A percentile compares a stretch with the other conserved stretches of the same genome.
phyloP scores from a whole-genome alignment of 2,113 vertebrate genomes.

The Gila orcuttii region DNA sequence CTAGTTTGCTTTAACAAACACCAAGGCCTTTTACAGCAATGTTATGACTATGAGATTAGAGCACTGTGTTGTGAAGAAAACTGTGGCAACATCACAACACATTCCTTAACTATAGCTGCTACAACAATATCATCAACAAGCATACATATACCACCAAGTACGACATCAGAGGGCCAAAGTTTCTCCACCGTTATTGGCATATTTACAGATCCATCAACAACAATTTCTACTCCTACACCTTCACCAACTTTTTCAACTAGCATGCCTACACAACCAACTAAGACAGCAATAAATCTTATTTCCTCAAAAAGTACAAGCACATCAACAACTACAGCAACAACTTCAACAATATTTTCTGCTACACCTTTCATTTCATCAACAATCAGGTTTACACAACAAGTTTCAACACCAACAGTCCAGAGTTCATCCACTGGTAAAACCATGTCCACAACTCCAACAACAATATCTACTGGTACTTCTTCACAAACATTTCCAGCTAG shows the following conservation, averaged over 20 bases:
- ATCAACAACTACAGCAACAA: background rate
- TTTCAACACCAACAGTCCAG: background rate
- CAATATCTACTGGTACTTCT: background rate
- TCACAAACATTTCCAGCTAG: background rate
- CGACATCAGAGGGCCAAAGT: background rate
- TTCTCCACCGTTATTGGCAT: background rate
- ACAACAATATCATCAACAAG: background rate
- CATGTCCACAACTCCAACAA: background rate
- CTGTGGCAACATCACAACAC: background rate
- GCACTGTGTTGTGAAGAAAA: conserved; percentile 23
- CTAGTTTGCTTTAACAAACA: conserved; percentile 63
- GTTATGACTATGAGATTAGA: conserved; percentile 57
- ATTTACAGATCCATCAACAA: background rate
- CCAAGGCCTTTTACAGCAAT: conserved; percentile 47
- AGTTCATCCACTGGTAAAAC: background rate
- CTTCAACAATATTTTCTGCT: background rate
- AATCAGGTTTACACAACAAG: background rate
- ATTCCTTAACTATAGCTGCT: background rate
- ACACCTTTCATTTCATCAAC: background rate
- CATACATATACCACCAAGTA: background rate
- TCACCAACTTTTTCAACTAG: background rate
- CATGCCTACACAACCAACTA: conserved; percentile 10
- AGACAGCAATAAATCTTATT: background rate
- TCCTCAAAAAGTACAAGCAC: background rate
- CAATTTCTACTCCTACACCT: background rate